Percentiles rank a stretch among this genome's conserved stretches.
Conservation (phyloP, 2,797 vertebrate genomes). For the Emys orbicularis region DNA sequence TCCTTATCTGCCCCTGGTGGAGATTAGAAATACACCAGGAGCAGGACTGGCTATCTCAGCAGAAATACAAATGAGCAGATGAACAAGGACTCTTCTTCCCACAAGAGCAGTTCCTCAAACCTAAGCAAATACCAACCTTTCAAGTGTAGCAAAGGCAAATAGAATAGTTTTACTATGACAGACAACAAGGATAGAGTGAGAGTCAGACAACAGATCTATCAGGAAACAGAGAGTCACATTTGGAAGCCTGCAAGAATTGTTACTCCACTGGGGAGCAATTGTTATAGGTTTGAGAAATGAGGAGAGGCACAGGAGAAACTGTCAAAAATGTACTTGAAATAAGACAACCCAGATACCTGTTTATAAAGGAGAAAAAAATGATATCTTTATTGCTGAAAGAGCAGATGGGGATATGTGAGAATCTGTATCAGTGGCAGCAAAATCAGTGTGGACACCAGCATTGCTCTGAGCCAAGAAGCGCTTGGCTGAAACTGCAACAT, state of each 20-base stretch:
- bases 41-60: neutral
- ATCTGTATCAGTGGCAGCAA: rapidly evolving
- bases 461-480: rapidly evolving
- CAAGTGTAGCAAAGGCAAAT: neutral
- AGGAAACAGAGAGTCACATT: neutral
- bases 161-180: neutral
- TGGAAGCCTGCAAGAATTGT: neutral
- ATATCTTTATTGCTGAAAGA: neutral
- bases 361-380: rapidly evolving
- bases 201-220: neutral
- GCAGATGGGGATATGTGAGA: slow-evolving; percentile 2
- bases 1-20: neutral
- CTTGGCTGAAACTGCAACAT: neutral
- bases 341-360: neutral
- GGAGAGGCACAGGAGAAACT: neutral
- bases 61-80: neutral
- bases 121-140: neutral
- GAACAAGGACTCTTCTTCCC: neutral
- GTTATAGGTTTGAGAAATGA: neutral
- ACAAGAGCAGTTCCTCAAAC: neutral
- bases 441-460: neutral
- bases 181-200: rapidly evolving
- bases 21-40: neutral
- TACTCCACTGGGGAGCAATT: rapidly evolving
- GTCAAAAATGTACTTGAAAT: neutral